These are phyloP conservation scores for Adrianichthys oophorus DNA, from an alignment of 2,797 vertebrate genomes.

Conservation along the genomic window DNA sequence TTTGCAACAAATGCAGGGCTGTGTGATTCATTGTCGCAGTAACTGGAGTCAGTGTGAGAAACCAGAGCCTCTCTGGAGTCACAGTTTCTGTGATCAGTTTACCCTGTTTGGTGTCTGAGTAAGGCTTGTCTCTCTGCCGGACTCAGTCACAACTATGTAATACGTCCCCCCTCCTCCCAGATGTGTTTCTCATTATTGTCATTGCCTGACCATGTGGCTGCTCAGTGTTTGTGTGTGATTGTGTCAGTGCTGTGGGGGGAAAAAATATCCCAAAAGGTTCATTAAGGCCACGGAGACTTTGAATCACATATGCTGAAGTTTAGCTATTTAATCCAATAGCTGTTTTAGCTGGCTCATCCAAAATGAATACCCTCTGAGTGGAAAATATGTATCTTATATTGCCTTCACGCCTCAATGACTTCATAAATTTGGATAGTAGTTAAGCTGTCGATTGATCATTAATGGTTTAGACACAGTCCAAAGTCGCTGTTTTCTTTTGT, in stretches of 20 bases:
- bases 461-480: not conserved
- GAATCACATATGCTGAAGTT: constrained; percentile 43
- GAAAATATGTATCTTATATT: no score
- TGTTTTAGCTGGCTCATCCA: no score
- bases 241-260: constrained; percentile 6
- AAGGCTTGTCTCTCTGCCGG: constrained; percentile 15
- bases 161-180: constrained; percentile 25
- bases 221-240: constrained; percentile 35
- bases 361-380: no score
- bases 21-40: constrained; percentile 37
- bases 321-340: constrained; percentile 30
- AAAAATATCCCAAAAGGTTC: constrained; percentile 33
- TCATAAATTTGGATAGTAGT: constrained; percentile 44
- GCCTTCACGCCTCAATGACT: constrained; percentile 54
- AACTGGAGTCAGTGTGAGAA: constrained; percentile 41
- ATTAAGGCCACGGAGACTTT: constrained; percentile 37
- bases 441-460: not conserved
- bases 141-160: constrained; percentile 18
- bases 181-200: constrained; percentile 66
- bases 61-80: constrained; percentile 32
- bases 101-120: constrained; percentile 29
- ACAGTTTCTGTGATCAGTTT: constrained; percentile 46
- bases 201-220: constrained; percentile 63
- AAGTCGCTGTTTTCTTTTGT: constrained; percentile 7
- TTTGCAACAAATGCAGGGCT: constrained; percentile 36